A percentile compares a stretch with the other conserved stretches of the same genome.
phyloP scores from a whole-genome alignment of 2,888 invertebrate genomes.

The Erebia epiphron region DNA sequence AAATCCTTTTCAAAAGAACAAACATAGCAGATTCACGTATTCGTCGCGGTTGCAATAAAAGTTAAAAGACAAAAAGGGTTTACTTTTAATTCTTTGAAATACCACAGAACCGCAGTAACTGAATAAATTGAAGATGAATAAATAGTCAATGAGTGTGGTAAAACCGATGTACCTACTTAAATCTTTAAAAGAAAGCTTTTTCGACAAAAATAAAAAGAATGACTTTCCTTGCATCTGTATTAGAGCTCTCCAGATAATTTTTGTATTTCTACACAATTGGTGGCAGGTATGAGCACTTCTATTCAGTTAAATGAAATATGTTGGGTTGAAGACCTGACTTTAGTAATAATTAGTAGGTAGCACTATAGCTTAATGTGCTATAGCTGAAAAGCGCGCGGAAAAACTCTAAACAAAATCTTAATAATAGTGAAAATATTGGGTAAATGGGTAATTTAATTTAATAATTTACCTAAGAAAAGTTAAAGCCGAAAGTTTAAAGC shows the following conservation, averaged over 20 bases:
- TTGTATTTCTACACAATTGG: not conserved
- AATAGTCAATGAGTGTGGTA: slow-evolving; percentile 37
- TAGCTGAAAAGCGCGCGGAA: too few relatives aligned
- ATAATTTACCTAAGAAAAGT: too few relatives aligned
- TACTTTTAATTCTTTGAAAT: slow-evolving; percentile 44
- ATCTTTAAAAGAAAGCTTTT: not conserved
- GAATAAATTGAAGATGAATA: slow-evolving; percentile 36
- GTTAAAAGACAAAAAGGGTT: slow-evolving; percentile 59
- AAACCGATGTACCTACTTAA: not conserved
- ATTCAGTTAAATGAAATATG: too few relatives aligned
- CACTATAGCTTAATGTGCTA: too few relatives aligned
- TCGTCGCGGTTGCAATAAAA: slow-evolving; percentile 74
- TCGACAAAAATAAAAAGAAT: not conserved
- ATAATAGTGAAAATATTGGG: too few relatives aligned
- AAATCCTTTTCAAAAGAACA: slow-evolving; percentile 11
- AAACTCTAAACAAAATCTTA: too few relatives aligned
- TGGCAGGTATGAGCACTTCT: too few relatives aligned
- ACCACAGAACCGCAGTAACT: slow-evolving; percentile 38
- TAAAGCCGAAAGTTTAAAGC: too few relatives aligned
- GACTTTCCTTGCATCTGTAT: not conserved
- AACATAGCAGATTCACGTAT: slow-evolving; percentile 36
- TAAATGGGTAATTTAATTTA: too few relatives aligned
- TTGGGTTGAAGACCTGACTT: too few relatives aligned
- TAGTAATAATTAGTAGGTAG: too few relatives aligned
- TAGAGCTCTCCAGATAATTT: not conserved